Percentiles rank a stretch among this genome's conserved stretches.
phyloP scores from a whole-genome alignment of 2,888 invertebrate species.

The Phyllotreta striolata region DNA sequence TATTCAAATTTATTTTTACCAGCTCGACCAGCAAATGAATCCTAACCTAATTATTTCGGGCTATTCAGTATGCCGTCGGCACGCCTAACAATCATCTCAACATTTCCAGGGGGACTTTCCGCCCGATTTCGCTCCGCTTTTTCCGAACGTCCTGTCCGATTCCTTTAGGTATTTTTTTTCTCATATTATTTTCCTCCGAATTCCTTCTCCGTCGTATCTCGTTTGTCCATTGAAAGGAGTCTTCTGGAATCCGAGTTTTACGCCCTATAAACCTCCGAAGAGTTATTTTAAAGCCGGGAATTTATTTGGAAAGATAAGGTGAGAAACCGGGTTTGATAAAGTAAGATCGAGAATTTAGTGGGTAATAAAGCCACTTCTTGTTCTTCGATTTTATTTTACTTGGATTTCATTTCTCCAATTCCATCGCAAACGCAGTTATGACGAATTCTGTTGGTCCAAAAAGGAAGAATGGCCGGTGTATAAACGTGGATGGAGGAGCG shows the following conservation, averaged over 20 bases:
- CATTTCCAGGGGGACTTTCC: constrained; percentile 43
- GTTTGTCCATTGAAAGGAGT: constrained; percentile 30
- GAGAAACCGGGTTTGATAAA: constrained; percentile 23
- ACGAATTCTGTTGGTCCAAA: constrained; percentile 33
- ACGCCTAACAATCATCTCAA: constrained; percentile 11
- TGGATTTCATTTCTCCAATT: neutral
- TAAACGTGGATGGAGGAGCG: constrained; percentile 36
- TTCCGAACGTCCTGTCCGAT: constrained; percentile 44
- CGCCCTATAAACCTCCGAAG: constrained; percentile 31
- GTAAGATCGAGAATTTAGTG: constrained; percentile 13
- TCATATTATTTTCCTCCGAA: constrained; percentile 9
- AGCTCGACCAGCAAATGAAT: neutral
- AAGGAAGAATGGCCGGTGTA: constrained; percentile 44
- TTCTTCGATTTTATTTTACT: constrained; percentile 10
- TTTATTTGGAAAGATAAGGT: constrained; percentile 31
- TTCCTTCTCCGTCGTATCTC: constrained; percentile 23
- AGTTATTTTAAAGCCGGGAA: constrained; percentile 25
- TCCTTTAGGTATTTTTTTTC: constrained; percentile 31
- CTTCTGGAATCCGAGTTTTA: constrained; percentile 30
- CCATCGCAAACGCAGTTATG: constrained; percentile 38
- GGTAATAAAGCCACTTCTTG: constrained; percentile 19
- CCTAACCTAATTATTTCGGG: constrained; percentile 13
- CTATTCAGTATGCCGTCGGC: constrained; percentile 14
- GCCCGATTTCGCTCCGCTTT: constrained; percentile 46
- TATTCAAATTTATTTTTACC: too few relatives aligned